These are phyloP conservation scores for Zaprionus vittiger DNA, from an alignment of 1,140 invertebrate genomes.

Conservation along the genomic window DNA sequence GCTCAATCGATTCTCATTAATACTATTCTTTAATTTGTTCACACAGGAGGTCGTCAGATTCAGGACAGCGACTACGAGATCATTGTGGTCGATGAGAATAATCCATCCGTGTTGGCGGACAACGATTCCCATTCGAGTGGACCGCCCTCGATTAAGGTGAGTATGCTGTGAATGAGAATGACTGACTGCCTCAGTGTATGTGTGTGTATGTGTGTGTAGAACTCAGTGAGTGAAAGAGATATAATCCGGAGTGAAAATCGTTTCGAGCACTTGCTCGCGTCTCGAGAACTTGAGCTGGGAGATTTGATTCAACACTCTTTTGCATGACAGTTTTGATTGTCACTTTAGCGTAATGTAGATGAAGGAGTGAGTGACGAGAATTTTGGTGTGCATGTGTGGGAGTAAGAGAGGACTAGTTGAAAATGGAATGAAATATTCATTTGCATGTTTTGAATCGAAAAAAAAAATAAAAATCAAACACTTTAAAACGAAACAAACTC, in stretches of 20 bases:
- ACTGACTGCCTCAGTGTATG: slow-evolving; percentile 14
- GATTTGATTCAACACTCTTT: not conserved
- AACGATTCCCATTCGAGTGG: slow-evolving; percentile 89
- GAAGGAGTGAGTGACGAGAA: not conserved
- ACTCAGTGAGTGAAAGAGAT: not conserved
- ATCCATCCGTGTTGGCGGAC: slow-evolving; percentile 92
- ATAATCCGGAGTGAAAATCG: not conserved
- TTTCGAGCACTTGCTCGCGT: too few relatives aligned
- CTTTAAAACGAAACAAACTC: slow-evolving; percentile 43
- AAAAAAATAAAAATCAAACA: slow-evolving; percentile 48
- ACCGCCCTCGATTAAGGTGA: slow-evolving; percentile 93
- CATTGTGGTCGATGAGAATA: slow-evolving; percentile 95
- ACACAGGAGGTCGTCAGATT: slow-evolving; percentile 85
- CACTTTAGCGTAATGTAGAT: not conserved
- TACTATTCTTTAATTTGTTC: slow-evolving; percentile 23
- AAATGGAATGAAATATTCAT: slow-evolving; percentile 51
- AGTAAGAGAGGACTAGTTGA: slow-evolving; percentile 1
- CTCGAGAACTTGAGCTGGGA: too few relatives aligned
- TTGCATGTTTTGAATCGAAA: slow-evolving; percentile 69
- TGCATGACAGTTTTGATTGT: slow-evolving; percentile 2
- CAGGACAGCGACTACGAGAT: slow-evolving; percentile 94
- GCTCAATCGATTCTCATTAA: not conserved
- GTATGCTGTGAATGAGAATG: slow-evolving; percentile 45
- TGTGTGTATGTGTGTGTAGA: not conserved
- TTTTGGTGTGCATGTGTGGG: not conserved